Evolutionary conservation across 2,888 invertebrate species (phyloP), one percentile per base, ranked within the genome.

Genomic region (Eilema depressum): DNA sequence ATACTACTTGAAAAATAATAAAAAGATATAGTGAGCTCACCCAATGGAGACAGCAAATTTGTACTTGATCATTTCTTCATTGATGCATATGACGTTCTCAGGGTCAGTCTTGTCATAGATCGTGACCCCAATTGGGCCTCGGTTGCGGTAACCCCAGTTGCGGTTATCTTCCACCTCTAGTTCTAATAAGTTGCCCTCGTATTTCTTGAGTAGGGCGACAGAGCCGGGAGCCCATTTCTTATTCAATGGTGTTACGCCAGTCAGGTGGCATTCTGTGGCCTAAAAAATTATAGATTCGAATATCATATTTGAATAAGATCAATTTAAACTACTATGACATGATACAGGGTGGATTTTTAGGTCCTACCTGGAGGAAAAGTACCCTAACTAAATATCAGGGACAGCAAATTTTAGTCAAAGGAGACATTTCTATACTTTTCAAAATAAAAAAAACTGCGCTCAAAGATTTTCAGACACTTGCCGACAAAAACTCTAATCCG

Each of bases 261-360:
- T 90, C 23, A 95, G 82, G 77, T 94, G 91, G 73, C 95, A 95
- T 70, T 94, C 93, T 0, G 89, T 89, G 0, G 94, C 89, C 95
- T 95, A 63, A 68, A 26, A 63, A 41, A 33, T 11, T 20, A 8
- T 0, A 25, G 17, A 25, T 2, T 20, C 33, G 7, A 23, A 33
- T 17, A 63, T 20, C 17, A n/a, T 56, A 8, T 56, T 56, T 23
- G 3, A 20, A 56, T 56, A n/a, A 59, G 0, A 59, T 10, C 12
- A 3, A 59, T 12, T 14, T 2, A 53, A 53, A 53, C n/a, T 10
- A 20, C 20, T 0, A 53, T 10, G 0, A 20, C n/a, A 53, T 28
- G 2, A 28, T 28, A 28, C 28, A 28, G 28, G 5, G 28, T 28
- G 5, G 28, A 28, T 3, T 5, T 28, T 28, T 28, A 5, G 28